Evolutionary conservation across 2,888 invertebrate species (phyloP), one percentile per base, ranked within the genome.

Genomic region (Schrankia costaestrigalis): DNA sequence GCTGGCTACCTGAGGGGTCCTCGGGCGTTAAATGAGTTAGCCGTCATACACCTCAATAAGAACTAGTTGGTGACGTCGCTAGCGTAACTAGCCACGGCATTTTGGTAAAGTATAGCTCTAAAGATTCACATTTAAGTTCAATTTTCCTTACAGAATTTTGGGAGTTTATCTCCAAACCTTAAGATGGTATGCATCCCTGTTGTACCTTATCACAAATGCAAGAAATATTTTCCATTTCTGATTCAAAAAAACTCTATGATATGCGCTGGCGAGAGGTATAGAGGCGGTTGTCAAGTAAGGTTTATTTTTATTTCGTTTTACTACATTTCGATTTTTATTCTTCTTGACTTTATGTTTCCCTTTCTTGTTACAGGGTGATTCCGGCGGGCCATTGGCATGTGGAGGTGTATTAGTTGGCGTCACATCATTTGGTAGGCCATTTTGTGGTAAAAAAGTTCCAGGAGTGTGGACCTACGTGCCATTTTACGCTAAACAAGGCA

Each of bases 341-440:
- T 3, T 8, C 12, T 13, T n/a, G 7, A 13, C 7, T 25, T 4
- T 17, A 6, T 10, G 6, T 7, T 10, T n/a, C n/a, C n/a, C 10
- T 21, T 11, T 26, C 6, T 11, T 5, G n/a, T 40, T 50, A 11
- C 35, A 70, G 70, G 70, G 68, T 25, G 68, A 67, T 41, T 68
- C 67, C 7, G 69, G 71, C 2, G 69, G 70, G 2, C 68, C 69
- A 2, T 27, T 71, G 1, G 64, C 66, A 2, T 69, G 65, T 14
- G n/a, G 30, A 2, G 70, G 68, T 2, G 40, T 63, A 5, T 45
- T 67, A 22, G 53, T 53, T 2, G 71, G 71, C 1, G 26, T 69
- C 1, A 62, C 67, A 1, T 63, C 67, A 0, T 61, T 55, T 36
- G 68, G 68, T 1, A 56, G 50, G 11, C n/a, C n/a, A n/a, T n/a